phyloP scores from a whole-genome alignment of 2,888 invertebrate genomes.

The Chalcosyrphus nemorum region DNA sequence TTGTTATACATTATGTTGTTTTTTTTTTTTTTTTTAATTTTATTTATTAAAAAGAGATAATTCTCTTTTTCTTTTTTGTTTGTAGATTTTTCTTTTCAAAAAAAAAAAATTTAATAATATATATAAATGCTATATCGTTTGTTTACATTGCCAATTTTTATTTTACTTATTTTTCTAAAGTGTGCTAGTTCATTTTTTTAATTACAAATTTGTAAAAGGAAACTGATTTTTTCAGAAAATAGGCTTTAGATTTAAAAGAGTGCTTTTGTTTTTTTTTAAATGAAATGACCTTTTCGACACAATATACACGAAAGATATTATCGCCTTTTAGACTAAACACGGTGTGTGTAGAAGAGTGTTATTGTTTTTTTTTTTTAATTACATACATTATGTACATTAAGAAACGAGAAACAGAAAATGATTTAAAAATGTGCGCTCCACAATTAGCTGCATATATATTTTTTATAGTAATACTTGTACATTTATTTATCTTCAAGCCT shows the following conservation, averaged over 20 bases:
- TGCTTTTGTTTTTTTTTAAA: conserved; percentile 53
- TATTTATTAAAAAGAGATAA: conserved; percentile 53
- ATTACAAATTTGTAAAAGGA: conserved; percentile 6
- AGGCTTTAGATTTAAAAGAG: conserved; percentile 45
- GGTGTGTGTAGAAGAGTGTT: conserved; percentile 55
- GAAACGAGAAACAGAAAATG: conserved; percentile 22
- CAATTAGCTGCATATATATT: conserved; percentile 66
- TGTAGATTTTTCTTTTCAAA: background rate
- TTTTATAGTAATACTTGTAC: conserved; percentile 67
- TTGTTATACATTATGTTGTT: conserved; percentile 23
- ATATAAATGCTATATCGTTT: conserved; percentile 40
- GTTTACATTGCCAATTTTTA: conserved; percentile 54
- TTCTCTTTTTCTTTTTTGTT: conserved; percentile 41
- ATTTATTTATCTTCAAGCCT: conserved; percentile 64
- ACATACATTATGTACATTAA: conserved; percentile 58
- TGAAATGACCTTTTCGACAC: conserved; percentile 37
- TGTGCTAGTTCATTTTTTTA: conserved; percentile 40
- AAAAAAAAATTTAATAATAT: conserved; percentile 18
- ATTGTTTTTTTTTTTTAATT: conserved; percentile 66
- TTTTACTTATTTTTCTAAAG: conserved; percentile 31
- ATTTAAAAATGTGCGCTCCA: conserved; percentile 58
- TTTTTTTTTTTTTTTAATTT: conserved; percentile 52
- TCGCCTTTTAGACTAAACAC: conserved; percentile 66
- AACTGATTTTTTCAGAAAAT: conserved; percentile 53
- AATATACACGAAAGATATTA: conserved; percentile 61